phyloP scores from a whole-genome alignment of 2,888 invertebrate species.

The Syrista parreyssii region DNA sequence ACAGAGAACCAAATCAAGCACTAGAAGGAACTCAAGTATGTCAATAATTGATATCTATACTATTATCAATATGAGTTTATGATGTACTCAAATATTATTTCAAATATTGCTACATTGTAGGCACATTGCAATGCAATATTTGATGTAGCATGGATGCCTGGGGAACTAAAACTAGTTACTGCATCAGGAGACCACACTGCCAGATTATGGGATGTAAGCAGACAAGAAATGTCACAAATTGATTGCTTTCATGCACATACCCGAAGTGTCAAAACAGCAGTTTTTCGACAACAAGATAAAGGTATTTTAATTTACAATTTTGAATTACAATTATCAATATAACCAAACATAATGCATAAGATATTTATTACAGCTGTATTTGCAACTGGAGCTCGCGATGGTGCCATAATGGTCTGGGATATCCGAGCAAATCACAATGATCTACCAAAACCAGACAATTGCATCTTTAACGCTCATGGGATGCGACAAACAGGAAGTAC shows the following conservation, averaged over 20 bases:
- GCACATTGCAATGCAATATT: slow-evolving; percentile 90
- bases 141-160: slow-evolving; percentile 88
- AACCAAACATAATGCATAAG: neutral
- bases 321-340: neutral
- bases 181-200: slow-evolving; percentile 89
- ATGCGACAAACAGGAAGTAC: slow-evolving; percentile 60
- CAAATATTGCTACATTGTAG: slow-evolving; percentile 39
- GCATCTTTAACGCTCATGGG: slow-evolving; percentile 76
- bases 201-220: slow-evolving; percentile 79
- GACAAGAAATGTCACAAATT: slow-evolving; percentile 64
- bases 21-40: slow-evolving; percentile 69
- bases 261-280: slow-evolving; percentile 85
- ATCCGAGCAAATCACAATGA: slow-evolving; percentile 69
- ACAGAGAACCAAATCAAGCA: slow-evolving; percentile 31
- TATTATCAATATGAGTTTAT: neutral
- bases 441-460: slow-evolving; percentile 76
- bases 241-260: slow-evolving; percentile 81
- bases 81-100: neutral
- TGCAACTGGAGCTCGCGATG: slow-evolving; percentile 90
- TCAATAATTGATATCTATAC: neutral
- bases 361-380: slow-evolving; percentile 73
- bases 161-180: slow-evolving; percentile 81
- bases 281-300: slow-evolving; percentile 76
- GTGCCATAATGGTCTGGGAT: slow-evolving; percentile 89
- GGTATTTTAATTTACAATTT: slow-evolving; percentile 51